Evolutionary conservation across 30 jellyfish, hydroid and myxozoan species (phyloP).

Genomic region (Pseudorhiza aurosa): DNA sequence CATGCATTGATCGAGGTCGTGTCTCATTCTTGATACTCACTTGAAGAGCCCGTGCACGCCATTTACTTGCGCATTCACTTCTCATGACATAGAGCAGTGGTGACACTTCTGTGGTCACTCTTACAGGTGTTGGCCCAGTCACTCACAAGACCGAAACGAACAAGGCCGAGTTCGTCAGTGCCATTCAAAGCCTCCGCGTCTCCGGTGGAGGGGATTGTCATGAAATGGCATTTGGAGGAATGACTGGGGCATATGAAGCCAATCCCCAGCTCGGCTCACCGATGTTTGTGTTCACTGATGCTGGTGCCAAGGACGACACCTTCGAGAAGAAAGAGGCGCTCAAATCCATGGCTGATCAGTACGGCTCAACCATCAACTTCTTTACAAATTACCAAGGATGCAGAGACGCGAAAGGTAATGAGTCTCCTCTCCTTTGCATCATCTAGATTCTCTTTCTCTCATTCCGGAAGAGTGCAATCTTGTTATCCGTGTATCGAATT

Average conservation of each 20-base stretch:
- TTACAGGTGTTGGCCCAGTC: slow-evolving; percentile 74
- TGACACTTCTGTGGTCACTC: background rate
- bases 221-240: slow-evolving; percentile 83
- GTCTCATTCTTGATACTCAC: too few relatives aligned
- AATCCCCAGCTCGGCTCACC: slow-evolving; percentile 86
- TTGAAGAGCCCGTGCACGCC: too few relatives aligned
- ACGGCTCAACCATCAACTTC: slow-evolving; percentile 62
- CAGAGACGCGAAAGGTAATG: slow-evolving; percentile 47
- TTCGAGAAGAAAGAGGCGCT: slow-evolving; percentile 28
- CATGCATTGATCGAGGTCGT: too few relatives aligned
- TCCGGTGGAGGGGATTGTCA: slow-evolving; percentile 89
- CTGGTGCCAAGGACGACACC: slow-evolving; percentile 78
- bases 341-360: slow-evolving; percentile 47
- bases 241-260: slow-evolving; percentile 65
- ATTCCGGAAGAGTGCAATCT: too few relatives aligned
- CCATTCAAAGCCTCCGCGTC: slow-evolving; percentile 34
- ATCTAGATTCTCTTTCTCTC: too few relatives aligned
- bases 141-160: slow-evolving; percentile 41
- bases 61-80: too few relatives aligned
- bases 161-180: slow-evolving; percentile 33
- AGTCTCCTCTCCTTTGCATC: too few relatives aligned
- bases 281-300: slow-evolving; percentile 95
- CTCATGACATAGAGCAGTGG: too few relatives aligned
- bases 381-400: slow-evolving; percentile 72
- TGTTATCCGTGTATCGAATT: too few relatives aligned